A percentile compares a stretch with the other conserved stretches of the same genome.
phyloP scores from a whole-genome alignment of 2,113 vertebrate genomes.

The Chloropsis cyanopogon region DNA sequence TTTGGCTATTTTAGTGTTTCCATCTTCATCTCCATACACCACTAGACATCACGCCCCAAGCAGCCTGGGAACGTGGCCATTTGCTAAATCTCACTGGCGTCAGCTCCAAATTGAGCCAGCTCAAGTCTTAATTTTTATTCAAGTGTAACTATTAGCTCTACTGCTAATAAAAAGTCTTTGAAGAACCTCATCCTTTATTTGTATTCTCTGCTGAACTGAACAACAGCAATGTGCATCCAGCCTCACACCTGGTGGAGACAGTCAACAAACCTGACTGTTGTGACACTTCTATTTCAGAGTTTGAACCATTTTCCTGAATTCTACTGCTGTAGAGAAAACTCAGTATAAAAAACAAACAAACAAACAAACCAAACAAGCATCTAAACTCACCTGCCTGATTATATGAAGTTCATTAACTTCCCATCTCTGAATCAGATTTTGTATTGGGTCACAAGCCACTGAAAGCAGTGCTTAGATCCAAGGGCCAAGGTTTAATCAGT shows the following conservation, averaged over 20 bases:
- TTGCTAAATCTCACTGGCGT: neutral
- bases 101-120: conserved; percentile 1
- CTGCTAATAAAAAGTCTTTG: neutral
- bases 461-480: neutral
- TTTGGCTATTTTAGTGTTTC: neutral
- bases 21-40: neutral
- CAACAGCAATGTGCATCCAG: fast-evolving
- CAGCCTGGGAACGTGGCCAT: neutral
- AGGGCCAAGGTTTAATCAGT: neutral
- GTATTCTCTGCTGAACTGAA: neutral
- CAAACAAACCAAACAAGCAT: neutral
- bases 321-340: neutral
- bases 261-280: neutral
- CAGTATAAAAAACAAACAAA: neutral
- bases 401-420: neutral
- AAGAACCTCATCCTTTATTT: neutral
- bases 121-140: neutral
- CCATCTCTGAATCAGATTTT: neutral
- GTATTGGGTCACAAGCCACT: neutral
- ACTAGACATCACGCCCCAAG: neutral
- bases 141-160: neutral
- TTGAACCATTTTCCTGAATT: neutral
- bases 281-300: neutral
- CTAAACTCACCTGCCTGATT: neutral
- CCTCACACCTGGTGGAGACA: neutral